These are phyloP conservation scores for Pseudocheirus occidentalis DNA, from an alignment of 2,797 vertebrate species.

Conservation along the genomic window DNA sequence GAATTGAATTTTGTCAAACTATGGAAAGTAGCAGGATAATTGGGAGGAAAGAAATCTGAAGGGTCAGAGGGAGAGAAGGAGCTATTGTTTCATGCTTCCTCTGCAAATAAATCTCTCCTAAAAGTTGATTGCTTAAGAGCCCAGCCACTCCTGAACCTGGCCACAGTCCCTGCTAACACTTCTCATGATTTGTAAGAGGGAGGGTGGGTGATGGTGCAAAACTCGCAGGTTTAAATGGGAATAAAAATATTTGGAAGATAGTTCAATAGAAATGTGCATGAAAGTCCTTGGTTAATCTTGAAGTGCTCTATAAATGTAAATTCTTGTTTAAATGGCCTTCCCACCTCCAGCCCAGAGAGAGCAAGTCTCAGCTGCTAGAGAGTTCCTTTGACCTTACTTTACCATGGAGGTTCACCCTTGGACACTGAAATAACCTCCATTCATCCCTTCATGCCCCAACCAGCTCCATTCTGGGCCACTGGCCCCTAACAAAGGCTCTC, in stretches of 20 bases:
- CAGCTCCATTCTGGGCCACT: not conserved
- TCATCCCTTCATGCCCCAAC: not conserved
- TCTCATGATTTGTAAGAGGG: not conserved
- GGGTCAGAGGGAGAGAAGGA: not conserved
- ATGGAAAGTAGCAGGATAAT: not conserved
- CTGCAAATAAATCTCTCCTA: not conserved
- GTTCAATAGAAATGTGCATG: not conserved
- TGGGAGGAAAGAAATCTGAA: not conserved
- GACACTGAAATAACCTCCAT: not conserved
- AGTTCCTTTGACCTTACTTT: not conserved
- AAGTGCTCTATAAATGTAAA: not conserved
- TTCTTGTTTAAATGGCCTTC: not conserved
- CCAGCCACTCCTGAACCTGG: not conserved
- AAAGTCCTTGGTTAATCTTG: not conserved
- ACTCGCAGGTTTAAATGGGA: not conserved
- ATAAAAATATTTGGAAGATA: not conserved
- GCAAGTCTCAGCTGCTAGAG: not conserved
- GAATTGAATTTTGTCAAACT: not conserved
- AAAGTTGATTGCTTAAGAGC: not conserved
- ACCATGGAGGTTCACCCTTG: not conserved
- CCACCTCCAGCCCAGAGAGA: not conserved
- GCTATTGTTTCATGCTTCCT: not conserved
- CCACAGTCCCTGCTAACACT: not conserved
- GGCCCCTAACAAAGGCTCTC: not conserved
- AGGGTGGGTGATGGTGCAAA: not conserved